These are phyloP conservation scores for Tachypleus tridentatus DNA, from an alignment of 1,140 invertebrate genomes.

Conservation along the genomic window DNA sequence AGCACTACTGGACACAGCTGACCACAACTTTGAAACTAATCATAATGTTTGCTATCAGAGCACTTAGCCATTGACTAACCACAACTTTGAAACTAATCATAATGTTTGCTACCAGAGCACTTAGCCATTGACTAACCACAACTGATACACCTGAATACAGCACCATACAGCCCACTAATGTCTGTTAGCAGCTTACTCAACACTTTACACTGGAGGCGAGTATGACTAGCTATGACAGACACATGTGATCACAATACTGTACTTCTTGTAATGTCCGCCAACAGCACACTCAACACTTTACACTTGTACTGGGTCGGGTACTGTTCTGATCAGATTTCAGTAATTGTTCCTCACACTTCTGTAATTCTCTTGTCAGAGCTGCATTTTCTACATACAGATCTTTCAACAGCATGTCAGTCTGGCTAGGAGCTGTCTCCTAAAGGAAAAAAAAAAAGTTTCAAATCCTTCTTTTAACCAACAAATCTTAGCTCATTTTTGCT, in stretches of 20 bases:
- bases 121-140: too few relatives aligned
- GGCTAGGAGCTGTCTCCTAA: background rate
- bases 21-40: too few relatives aligned
- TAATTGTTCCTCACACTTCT: background rate
- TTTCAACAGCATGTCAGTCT: constrained; percentile 2
- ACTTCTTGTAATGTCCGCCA: constrained; percentile 1
- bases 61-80: too few relatives aligned
- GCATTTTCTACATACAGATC: constrained; percentile 10
- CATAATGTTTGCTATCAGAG: too few relatives aligned
- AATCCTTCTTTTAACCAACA: too few relatives aligned
- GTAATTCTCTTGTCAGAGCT: constrained; percentile 1
- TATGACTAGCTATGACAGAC: background rate
- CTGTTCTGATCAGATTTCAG: constrained; percentile 3
- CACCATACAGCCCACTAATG: background rate
- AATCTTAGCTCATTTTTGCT: too few relatives aligned
- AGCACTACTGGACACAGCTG: too few relatives aligned
- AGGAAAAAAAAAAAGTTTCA: too few relatives aligned
- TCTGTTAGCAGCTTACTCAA: constrained; percentile 4
- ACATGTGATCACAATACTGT: background rate
- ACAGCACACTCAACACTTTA: constrained; percentile 2
- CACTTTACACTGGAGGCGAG: constrained; percentile 2
- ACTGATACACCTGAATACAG: background rate
- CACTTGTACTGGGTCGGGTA: constrained; percentile 2
- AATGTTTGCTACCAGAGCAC: too few relatives aligned
- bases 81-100: too few relatives aligned